Base-by-base conservation (phyloP, 2,113 vertebrate species). In the Acinonyx jubatus region DNA sequence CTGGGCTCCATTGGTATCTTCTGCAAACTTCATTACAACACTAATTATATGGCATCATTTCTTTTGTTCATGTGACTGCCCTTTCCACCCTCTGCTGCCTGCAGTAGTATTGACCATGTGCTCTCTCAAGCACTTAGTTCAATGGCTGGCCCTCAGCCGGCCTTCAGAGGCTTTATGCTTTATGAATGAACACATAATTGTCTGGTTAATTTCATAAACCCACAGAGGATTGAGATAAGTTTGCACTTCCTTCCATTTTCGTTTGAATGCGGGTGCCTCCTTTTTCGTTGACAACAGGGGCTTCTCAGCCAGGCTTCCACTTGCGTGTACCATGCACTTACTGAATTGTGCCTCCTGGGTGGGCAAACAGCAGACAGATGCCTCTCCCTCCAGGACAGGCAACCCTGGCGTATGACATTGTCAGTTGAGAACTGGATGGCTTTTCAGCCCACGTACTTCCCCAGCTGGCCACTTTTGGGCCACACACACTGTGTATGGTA, bases 371-470 rank as follows among this genome's bases (percentile, higher is more conserved):
- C 66, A 84, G 57, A 23, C 36, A 71, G 38, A 79, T 23, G 29
- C 25, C 12, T 27, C 55, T 85, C 63, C 14, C 14, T 71, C n/a
- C n/a, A 50, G 2, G 41, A 9, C 3, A 1, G 45, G 10, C 29
- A 69, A 23, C 16, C 2, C 31, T 27, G 14, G 52, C 33, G 7
- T 0, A 2, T 12, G 7, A 31, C 13, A 1, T 9, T 11, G 9
- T 19, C n/a, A 55, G 6, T 14, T 76, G 78, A 55, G 0, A 3
- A 0, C 33, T 13, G 5, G 3, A 5, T 71, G 7, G 31, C 1
- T 57, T 73, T 31, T 84, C 52, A 76, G 84, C 33, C 31, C 25
- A 2, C 0, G 3, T 7, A 14, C 15, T 15, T 16, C 11, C 8
- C 16, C 45, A 12, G 31, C 5, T 2, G 8, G 76, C 15, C 13